A percentile compares a stretch with the other conserved stretches of the same genome.
Evolutionary conservation across 2,113 vertebrate genomes (phyloP).

Genomic region (Entosphenus tridentatus): DNA sequence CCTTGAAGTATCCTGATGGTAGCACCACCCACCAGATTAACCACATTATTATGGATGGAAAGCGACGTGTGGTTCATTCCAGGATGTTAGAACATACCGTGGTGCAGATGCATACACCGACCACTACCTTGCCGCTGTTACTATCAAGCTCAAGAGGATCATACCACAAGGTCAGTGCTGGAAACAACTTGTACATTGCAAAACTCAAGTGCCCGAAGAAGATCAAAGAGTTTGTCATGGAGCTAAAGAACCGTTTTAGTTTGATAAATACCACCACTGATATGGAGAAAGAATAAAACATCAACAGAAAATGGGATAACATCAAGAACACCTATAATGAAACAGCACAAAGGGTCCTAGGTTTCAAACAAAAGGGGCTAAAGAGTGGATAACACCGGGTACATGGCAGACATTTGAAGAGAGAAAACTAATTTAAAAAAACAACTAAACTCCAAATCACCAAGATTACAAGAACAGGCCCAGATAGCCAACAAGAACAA

Average conservation of each 20-base stretch:
- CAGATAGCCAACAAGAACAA: neutral
- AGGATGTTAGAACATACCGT: slow-evolving; percentile 2
- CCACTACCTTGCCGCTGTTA: neutral
- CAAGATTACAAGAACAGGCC: neutral
- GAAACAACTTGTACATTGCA: neutral
- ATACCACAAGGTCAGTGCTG: neutral
- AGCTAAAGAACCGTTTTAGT: neutral
- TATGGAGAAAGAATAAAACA: neutral
- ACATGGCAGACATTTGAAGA: neutral
- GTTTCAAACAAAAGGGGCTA: neutral
- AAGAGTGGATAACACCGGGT: neutral
- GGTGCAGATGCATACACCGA: neutral
- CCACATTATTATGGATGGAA: slow-evolving; percentile 5
- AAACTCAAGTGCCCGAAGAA: neutral
- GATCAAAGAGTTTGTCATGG: neutral
- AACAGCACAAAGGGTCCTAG: neutral
- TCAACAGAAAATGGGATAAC: neutral
- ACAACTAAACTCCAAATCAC: neutral
- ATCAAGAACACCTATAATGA: slow-evolving; percentile 1
- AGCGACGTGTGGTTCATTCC: neutral
- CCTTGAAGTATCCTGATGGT: slow-evolving; percentile 4
- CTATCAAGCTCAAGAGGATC: neutral
- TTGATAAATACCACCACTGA: neutral
- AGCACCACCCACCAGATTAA: slow-evolving; percentile 6
- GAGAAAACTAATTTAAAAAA: neutral